Evolutionary conservation across 2,888 invertebrate species (phyloP), one percentile per base, ranked within the genome.

Genomic region (Campoplex capitator): DNA sequence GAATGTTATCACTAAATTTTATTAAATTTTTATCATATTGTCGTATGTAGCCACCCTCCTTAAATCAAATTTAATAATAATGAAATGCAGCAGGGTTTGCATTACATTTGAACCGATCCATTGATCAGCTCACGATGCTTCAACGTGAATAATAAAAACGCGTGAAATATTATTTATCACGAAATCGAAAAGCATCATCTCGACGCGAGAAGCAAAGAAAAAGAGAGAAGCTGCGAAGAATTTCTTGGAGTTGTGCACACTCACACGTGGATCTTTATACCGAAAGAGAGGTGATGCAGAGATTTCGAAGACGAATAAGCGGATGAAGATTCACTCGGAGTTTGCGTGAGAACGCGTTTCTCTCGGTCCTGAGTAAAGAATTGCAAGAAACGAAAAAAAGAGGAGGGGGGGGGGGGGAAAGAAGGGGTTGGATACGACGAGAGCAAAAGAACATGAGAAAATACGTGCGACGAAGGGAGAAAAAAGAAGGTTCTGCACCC

Each of bases 281-380:
- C 18, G n/a, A 42, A 11, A 42, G 4, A 16, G 8, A 9, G 9
- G 28, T 9, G 58, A 58, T 58, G 58, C 38, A 3, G 83, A 77
- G 73, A 79, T 71, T 67, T 45, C 58, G 11, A 62, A 62, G 62
- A 71, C 67, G 54, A 86, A 23, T 23, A 73, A 75, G 83, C 71
- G 77, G 76, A 80, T 62, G 54, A 23, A 71, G 54, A 56, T 45
- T 42, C 68, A 13, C 23, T 68, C 35, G 65, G 65, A 65, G 65
- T 35, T 18, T 28, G 65, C 32, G 18, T 35, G 65, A 65, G 65
- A 65, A 35, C 28, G 13, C 16, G 11, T 48, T 62, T 62, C 18
- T 23, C 45, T 13, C 13, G 3, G 23, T 45, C 18, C 23, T 8
- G 42, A 23, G 28, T 54, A n/a, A 73, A 35, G n/a, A 32, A 35